Evolutionary conservation across 2,113 vertebrate genomes (phyloP), one percentile per base, ranked within the genome.

Genomic region (Ibidorhyncha struthersii): DNA sequence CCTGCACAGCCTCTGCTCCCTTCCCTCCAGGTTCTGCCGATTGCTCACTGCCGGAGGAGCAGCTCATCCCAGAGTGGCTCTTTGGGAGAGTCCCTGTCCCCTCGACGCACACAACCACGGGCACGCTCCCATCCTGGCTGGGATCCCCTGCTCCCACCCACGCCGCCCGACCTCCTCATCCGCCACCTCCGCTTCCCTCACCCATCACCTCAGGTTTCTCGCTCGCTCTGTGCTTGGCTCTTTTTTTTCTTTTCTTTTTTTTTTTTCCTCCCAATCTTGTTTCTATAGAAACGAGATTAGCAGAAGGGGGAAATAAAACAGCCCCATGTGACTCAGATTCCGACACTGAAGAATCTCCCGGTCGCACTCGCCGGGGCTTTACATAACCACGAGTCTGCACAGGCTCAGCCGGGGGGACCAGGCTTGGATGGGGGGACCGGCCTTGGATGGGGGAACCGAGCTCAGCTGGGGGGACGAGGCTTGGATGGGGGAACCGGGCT

Each of bases 211-310:
- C 96, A 82, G 96, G 92, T 83, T 94, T 93, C 94, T 92, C 55
- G 0, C 84, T 93, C 29, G 67, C 84, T 93, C 96, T 93, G 53
- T 87, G 93, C 95, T 91, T 61, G 38, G 50, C 53, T 93, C 65
- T 78, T 77, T 95, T 90, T 86, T 91, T 85, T 25, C 23, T 40
- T 49, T 4, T 77, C 84, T 72, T 61, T 77, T 73, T 84, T 91
- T 89, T 81, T 80, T 90, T 79, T 38, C 17, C 89, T 96, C 89
- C 77, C 96, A 97, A 97, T 97, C 97, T 96, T 97, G 97, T 98
- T 98, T 97, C 97, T 97, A 98, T 98, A 97, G 97, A 97, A 98
- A 98, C 97, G 66, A 98, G 97, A 98, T 97, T 98, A 98, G 97
- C 96, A 89, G 94, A 96, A 96, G 94, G 96, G 96, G 95, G 96